phyloP scores from a whole-genome alignment of 1,140 invertebrate genomes.

The Drosophila nigrodunni region DNA sequence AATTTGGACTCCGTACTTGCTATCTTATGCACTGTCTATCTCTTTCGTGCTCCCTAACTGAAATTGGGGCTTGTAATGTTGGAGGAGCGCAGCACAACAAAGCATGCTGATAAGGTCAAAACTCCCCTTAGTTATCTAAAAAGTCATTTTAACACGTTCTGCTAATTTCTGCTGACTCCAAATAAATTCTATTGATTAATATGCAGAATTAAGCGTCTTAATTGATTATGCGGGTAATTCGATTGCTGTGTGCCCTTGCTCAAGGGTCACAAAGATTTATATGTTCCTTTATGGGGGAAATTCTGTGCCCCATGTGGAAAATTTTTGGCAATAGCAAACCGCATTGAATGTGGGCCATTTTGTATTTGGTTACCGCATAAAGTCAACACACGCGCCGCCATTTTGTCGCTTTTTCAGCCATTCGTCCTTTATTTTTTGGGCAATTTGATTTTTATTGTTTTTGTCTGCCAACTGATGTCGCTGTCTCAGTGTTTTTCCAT shows the following conservation, averaged over 20 bases:
- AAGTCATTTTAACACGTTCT: background rate
- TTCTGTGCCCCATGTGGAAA: constrained; percentile 7
- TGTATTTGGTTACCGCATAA: constrained; percentile 5
- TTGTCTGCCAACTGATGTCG: constrained; percentile 31
- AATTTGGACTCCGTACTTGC: background rate
- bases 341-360: constrained; percentile 17
- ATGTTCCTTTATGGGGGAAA: constrained; percentile 10
- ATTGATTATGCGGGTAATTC: constrained; percentile 20
- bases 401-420: constrained; percentile 52
- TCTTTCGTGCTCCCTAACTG: background rate
- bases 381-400: constrained; percentile 57
- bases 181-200: constrained; percentile 26
- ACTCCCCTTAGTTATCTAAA: constrained; percentile 3
- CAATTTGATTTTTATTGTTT: constrained; percentile 66
- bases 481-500: background rate
- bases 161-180: background rate
- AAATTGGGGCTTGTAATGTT: constrained; percentile 17
- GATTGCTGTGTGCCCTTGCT: constrained; percentile 18
- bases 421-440: background rate
- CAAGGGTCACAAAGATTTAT: background rate
- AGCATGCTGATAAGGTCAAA: constrained; percentile 23
- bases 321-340: constrained; percentile 6
- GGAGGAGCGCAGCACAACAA: background rate
- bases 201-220: constrained; percentile 15
- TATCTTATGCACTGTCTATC: constrained; percentile 6